phyloP scores from a whole-genome alignment of 2,797 vertebrate species.

The Rhabdomys pumilio region DNA sequence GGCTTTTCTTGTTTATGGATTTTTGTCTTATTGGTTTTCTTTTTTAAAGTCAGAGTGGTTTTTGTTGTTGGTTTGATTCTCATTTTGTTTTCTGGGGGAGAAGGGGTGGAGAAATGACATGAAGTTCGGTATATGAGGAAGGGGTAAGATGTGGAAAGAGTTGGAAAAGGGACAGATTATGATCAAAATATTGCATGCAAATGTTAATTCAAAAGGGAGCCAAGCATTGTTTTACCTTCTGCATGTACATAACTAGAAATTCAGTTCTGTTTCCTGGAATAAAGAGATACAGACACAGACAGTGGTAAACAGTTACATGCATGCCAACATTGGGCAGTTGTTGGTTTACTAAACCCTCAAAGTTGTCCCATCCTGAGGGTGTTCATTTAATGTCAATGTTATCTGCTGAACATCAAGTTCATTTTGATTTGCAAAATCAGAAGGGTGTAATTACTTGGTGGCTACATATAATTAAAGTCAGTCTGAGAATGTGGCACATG shows the following conservation, averaged over 20 bases:
- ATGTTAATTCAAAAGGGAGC: background rate
- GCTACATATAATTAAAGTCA: constrained; percentile 51
- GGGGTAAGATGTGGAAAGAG: background rate
- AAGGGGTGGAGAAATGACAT: background rate
- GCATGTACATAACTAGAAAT: background rate
- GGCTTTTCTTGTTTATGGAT: background rate
- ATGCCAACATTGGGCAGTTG: background rate
- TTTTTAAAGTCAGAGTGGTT: background rate
- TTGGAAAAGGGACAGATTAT: background rate
- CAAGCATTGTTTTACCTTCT: background rate
- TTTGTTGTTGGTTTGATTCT: background rate
- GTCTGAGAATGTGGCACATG: constrained; percentile 25
- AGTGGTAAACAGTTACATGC: constrained; percentile 11
- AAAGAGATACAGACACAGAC: background rate
- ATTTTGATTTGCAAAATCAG: constrained; percentile 46
- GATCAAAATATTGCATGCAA: background rate
- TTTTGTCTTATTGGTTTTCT: background rate
- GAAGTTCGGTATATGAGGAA: background rate
- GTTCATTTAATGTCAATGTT: background rate
- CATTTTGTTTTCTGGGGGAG: background rate
- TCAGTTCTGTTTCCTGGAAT: background rate
- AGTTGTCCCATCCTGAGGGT: background rate
- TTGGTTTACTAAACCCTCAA: constrained; percentile 38
- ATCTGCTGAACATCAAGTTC: constrained; percentile 16
- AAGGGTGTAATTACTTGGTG: constrained; percentile 43